Base-by-base conservation (phyloP, 2,888 invertebrate genomes). In the Rhogogaster chlorosoma region DNA sequence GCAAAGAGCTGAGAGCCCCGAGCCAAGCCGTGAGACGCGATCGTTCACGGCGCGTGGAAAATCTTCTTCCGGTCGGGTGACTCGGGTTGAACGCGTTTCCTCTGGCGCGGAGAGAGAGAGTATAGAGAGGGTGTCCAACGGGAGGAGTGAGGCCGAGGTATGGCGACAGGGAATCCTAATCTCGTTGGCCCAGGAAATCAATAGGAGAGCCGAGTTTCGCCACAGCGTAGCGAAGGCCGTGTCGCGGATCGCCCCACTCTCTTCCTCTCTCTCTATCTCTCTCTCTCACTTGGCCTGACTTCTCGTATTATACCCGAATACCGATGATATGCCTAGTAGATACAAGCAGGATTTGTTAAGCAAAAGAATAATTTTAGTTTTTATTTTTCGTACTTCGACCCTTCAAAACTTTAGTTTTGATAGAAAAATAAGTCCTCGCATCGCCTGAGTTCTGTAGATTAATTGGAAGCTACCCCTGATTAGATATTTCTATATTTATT, bases 121-220 rank as follows among this genome's bases (percentile, higher is more conserved):
- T 15, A 45, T 18, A 36, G 70, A 49, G n/a, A 80, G 80, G 80
- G 80, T 80, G 38, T 22, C 49, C 53, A 61, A 83, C 61, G 83
- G 12, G 32, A 80, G 38, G 80, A 26, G 61, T 49, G 80, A 53
- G 49, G 53, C 36, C 18, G 77, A 77, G 77, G 53, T 18, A 83
- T n/a, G 83, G 83, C 83, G 83, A 83, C 83, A 83, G 83, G 83
- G 83, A 83, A 83, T 83, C 83, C 83, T 83, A 83, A 83, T 83
- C 64, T 83, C 83, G 83, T 83, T 83, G 67, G 45, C 70, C 83
- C 67, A 67, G 83, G 83, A 83, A 83, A 83, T 83, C 83, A 83
- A 83, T 83, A 83, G 67, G 67, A 70, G 83, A 83, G 22, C 67
- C 83, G 38, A 83, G 83, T 83, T 83, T 83, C 70, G 67, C 67